Evolutionary conservation across 2,113 vertebrate genomes (phyloP).

Genomic region (Zosterops borbonicus): DNA sequence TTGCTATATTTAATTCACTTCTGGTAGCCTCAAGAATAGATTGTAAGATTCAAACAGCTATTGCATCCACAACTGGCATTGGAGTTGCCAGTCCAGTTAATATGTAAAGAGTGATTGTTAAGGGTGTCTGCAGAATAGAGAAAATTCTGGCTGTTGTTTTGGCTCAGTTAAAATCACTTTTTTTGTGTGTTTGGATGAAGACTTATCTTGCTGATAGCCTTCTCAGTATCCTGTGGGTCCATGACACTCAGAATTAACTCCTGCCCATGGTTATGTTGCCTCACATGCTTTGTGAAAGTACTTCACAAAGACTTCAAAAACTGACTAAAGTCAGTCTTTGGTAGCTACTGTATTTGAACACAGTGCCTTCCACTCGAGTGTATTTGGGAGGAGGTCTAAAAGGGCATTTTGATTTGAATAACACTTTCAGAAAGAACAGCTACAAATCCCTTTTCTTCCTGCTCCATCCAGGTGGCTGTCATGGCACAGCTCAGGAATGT

Average conservation of each 20-base stretch:
- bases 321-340: too few relatives aligned
- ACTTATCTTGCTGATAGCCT: background rate
- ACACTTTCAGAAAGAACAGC: background rate
- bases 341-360: background rate
- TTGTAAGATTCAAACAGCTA: background rate
- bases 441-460: background rate
- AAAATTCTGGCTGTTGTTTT: background rate
- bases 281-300: background rate
- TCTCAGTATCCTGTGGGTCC: background rate
- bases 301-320: too few relatives aligned
- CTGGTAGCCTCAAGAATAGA: background rate
- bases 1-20: background rate
- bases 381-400: background rate
- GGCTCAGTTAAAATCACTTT: background rate
- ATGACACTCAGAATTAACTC: background rate
- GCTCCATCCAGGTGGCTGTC: background rate
- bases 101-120: background rate
- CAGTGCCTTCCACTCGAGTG: background rate
- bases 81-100: background rate
- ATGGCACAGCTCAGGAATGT: background rate
- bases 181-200: background rate
- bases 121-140: background rate
- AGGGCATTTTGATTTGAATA: background rate
- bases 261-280: background rate
- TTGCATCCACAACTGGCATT: background rate